A percentile compares a stretch with the other conserved stretches of the same genome.
phyloP scores from a whole-genome alignment of 2,888 invertebrate genomes.

The Chymomyza caudatula region DNA sequence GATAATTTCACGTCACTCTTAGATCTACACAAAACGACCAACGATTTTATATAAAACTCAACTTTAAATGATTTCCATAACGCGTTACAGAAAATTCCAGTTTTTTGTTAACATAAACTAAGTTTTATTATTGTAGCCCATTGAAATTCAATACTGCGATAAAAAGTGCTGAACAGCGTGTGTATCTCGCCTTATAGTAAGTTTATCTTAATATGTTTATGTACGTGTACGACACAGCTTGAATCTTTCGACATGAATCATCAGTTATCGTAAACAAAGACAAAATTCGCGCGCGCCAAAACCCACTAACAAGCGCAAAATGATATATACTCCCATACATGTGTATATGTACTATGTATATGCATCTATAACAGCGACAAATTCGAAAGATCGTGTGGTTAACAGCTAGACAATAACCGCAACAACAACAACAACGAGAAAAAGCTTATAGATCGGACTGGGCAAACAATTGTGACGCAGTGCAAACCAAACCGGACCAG shows the following conservation, averaged over 20 bases:
- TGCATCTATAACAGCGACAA: background rate
- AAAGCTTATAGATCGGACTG: background rate
- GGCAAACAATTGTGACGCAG: constrained; percentile 1
- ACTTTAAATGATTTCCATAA: background rate
- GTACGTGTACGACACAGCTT: background rate
- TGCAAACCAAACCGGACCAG: background rate
- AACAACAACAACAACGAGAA: background rate
- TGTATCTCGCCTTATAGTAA: background rate
- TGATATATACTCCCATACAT: background rate
- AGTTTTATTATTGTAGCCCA: background rate
- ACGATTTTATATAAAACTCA: background rate
- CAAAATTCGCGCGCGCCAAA: background rate
- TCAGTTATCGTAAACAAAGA: background rate
- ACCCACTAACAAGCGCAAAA: background rate
- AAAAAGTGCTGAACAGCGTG: too few species aligned
- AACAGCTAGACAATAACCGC: background rate
- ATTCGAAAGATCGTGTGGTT: constrained; percentile 1
- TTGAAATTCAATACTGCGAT: background rate
- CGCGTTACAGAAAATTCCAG: background rate
- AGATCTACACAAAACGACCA: background rate
- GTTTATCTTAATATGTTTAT: background rate
- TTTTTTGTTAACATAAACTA: background rate
- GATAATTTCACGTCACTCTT: background rate
- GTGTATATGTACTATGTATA: background rate
- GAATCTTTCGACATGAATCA: background rate